Base-by-base conservation (phyloP, 1,140 invertebrate species). In the Sipha flava region DNA sequence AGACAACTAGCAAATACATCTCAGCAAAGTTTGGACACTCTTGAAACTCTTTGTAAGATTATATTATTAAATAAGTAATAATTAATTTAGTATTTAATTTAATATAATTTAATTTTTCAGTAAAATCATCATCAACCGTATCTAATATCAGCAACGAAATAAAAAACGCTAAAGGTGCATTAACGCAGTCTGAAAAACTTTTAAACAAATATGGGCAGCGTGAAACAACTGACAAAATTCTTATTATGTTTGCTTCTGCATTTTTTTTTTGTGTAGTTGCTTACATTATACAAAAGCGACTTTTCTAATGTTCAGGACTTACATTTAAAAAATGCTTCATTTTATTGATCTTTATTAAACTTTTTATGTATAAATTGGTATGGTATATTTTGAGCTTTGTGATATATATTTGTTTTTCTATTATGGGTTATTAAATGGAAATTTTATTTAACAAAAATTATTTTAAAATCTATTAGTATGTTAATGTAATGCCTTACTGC, bases 171-270 rank as follows among this genome's bases (percentile, higher is more conserved):
- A 92, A 93, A 10, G 91, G 93, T 82, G 92, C 92, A 12, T 96
- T 98, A 82, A 88, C 90, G 16, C 94, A 95, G 84, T 96, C 95
- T 0, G 91, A 92, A 80, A 96, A 95, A 86, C 87, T 98, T 3
- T 86, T 98, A 47, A 95, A 93, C 26, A 98, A 98, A 88, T 98
- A 98, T 86, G 94, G 94, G 3, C 87, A 96, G 81, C 86, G 96
- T 37, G 96, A 98, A 87, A 92, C 95, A 73, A 98, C 97, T 0
- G 96, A 98, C 84, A 98, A 97, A 89, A 89, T 96, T 59, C 87
- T 98, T 1, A 90, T 98, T 81, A 91, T 94, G 80, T 90, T 98
- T 83, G 95, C 95, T 62, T 93, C 98, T 84, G 88, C 91, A 2
- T 97, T 98, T 87, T 99, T 98, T 85, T 88, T 97, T 80, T 92